Evolutionary conservation across 2,797 vertebrate genomes (phyloP).

Genomic region (Zalophus californianus): DNA sequence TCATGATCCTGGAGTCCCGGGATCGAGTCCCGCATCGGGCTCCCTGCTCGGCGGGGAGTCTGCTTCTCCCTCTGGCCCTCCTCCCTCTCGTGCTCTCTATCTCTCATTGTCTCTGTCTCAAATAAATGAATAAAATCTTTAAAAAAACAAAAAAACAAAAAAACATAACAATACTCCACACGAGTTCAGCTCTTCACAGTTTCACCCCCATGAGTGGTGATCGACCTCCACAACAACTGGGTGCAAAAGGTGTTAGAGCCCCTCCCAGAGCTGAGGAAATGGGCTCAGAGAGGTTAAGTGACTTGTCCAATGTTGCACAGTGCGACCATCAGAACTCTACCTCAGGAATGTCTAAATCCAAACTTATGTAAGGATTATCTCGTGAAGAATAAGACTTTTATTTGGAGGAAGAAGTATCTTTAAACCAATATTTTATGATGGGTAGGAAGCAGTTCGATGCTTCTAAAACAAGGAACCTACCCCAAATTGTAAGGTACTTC

Average conservation of each 20-base stretch:
- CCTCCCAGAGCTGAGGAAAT: background rate
- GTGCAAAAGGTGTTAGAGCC: fast-evolving
- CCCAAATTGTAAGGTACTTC: background rate
- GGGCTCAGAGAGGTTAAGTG: background rate
- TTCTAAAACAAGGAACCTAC: background rate
- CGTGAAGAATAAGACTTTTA: background rate
- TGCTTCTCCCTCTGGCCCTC: too few relatives aligned
- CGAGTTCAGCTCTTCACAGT: background rate
- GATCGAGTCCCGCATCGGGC: too few relatives aligned
- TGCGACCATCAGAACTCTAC: background rate
- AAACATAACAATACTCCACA: fast-evolving
- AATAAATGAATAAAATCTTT: too few relatives aligned
- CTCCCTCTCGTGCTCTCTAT: too few relatives aligned
- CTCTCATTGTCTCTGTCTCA: too few relatives aligned
- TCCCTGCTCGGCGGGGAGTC: too few relatives aligned
- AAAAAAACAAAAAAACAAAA: too few relatives aligned
- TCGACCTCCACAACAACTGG: background rate
- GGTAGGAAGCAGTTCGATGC: background rate
- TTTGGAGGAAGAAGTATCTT: background rate
- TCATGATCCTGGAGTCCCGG: too few relatives aligned
- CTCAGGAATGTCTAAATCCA: background rate
- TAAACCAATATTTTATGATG: background rate
- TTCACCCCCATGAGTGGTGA: background rate
- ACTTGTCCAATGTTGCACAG: background rate
- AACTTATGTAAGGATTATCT: background rate